Base-by-base conservation (phyloP, 1,140 invertebrate species). In the Magallana gigas region DNA sequence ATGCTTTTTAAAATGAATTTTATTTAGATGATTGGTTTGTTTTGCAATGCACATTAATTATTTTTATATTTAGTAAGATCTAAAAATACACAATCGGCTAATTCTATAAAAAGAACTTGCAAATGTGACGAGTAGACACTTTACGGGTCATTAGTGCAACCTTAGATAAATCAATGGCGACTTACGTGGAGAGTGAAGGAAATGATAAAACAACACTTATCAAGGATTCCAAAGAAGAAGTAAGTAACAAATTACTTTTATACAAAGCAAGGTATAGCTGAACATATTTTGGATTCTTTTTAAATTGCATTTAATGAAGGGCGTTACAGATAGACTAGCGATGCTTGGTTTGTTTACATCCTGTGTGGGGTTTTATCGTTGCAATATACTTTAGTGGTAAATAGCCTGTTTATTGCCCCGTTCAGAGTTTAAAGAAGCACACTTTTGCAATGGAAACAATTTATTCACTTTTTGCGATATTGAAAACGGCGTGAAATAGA, bases 91-190 rank as follows among this genome's bases (percentile, higher is more conserved):
- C 36, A 48, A 5, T 48, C 36, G 36, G 36, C 36, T 4, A 48
- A 48, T 48, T 48, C 64, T 71, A 18, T 71, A 71, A 71, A 71
- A 76, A 76, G 9, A 36, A 76, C 68, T 29, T 76, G 18, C 36
- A 12, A 29, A 29, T 12, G 36, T 71, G n/a, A 71, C 64, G 18
- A 71, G 0, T 76, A 9, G 9, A 23, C 8, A 18, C 14, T 29
- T 76, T 29, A 76, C 68, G 23, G 68, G 68, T 76, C 68, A 76
- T 76, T 76, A 76, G 68, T 76, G 68, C 68, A 76, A 76, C 68
- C 68, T 76, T 36, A 36, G 23, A 76, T 18, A 76, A 76, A 76
- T 76, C 68, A 76, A 76, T 76, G 68, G 68, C 68, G 68, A 76
- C 68, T 76, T 18, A 76, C 68, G 68, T 76, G 68, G 68, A 76